phyloP scores from a whole-genome alignment of 1,140 invertebrate species.

The Drosophila watanabei region DNA sequence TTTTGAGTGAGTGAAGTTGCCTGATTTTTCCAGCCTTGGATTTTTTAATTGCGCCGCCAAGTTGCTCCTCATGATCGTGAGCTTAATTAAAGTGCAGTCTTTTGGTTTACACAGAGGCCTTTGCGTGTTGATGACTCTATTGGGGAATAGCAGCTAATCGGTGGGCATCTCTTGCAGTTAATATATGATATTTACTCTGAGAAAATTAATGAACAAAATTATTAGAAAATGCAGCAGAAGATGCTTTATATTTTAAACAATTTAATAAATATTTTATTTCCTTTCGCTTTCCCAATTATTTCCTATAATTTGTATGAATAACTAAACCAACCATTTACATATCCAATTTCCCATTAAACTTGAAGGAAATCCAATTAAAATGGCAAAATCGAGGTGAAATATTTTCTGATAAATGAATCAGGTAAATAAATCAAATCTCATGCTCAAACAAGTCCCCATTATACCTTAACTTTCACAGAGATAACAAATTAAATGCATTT shows the following conservation, averaged over 20 bases:
- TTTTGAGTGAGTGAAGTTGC: slow-evolving; percentile 42
- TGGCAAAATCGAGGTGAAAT: background rate
- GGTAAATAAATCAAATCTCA: slow-evolving; percentile 4
- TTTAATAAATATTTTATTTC: background rate
- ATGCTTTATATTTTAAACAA: background rate
- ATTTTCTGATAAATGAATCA: background rate
- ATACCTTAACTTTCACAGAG: background rate
- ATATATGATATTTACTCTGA: slow-evolving; percentile 10
- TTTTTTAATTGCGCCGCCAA: slow-evolving; percentile 43
- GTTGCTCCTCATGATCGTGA: slow-evolving; percentile 43
- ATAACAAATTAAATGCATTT: slow-evolving; percentile 5
- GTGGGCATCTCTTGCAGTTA: slow-evolving; percentile 22
- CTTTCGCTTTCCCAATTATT: background rate
- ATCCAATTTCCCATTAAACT: too few species aligned
- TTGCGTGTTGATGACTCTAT: slow-evolving; percentile 60
- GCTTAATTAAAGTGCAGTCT: slow-evolving; percentile 72
- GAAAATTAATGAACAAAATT: background rate
- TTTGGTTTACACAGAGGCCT: background rate
- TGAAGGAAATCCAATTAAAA: background rate
- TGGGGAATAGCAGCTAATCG: slow-evolving; percentile 18
- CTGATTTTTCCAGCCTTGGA: slow-evolving; percentile 46
- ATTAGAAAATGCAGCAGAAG: background rate
- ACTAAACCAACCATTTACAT: too few species aligned
- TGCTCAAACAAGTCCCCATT: background rate
- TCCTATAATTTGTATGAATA: background rate